These are phyloP conservation scores for Tiliacea citrago DNA, from an alignment of 2,888 invertebrate species.

Conservation along the genomic window DNA sequence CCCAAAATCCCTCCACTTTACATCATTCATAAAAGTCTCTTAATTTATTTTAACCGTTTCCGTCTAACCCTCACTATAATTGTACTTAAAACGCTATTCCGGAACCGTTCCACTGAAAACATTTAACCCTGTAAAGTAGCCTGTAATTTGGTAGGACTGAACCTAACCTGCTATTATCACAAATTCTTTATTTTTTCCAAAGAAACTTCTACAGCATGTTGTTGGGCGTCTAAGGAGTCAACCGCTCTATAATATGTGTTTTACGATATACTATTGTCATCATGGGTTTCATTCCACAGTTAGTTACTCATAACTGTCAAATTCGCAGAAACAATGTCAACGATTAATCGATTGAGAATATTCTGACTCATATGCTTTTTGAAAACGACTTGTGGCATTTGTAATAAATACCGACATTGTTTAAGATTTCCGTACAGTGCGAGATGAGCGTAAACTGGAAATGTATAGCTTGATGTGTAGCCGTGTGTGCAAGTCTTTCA, in stretches of 20 bases:
- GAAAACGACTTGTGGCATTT: background rate
- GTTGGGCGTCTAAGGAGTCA: background rate
- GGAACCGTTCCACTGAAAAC: conserved; percentile 4
- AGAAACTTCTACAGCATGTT: background rate
- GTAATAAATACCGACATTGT: too few species aligned
- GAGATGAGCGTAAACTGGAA: too few species aligned
- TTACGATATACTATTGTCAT: background rate
- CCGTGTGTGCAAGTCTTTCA: too few species aligned
- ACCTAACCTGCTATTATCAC: background rate
- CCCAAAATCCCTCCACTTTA: background rate
- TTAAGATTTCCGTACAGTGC: too few species aligned
- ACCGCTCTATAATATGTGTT: background rate
- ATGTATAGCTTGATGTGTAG: too few species aligned
- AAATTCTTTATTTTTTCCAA: background rate
- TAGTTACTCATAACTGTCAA: background rate
- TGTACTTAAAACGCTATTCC: conserved; percentile 8
- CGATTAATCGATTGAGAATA: background rate
- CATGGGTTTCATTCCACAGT: too few species aligned
- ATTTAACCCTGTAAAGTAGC: conserved; percentile 20
- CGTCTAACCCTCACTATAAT: conserved; percentile 20
- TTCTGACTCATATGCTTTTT: background rate
- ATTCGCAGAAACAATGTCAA: background rate
- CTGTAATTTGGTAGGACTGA: background rate
- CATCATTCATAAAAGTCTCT: conserved; percentile 22
- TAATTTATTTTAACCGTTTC: conserved; percentile 46